A percentile compares a stretch with the other conserved stretches of the same genome.
Conservation (phyloP, 2,113 vertebrate genomes). For the Regulus satrapa region DNA sequence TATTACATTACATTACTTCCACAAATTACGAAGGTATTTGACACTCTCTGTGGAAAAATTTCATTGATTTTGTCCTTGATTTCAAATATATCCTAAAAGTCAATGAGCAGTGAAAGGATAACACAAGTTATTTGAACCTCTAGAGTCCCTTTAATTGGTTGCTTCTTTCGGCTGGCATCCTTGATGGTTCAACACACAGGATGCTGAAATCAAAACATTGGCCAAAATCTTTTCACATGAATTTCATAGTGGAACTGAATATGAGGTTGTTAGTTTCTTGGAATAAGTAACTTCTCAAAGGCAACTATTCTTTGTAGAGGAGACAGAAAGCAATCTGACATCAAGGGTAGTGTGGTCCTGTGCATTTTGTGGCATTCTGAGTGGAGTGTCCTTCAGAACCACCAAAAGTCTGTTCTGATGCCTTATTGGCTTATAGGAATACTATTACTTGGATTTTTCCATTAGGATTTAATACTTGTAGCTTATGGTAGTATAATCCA, state of each 20-base stretch:
- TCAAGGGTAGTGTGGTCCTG: too few relatives aligned
- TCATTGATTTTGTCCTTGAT: neutral
- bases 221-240: neutral
- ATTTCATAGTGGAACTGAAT: neutral
- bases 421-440: too few relatives aligned
- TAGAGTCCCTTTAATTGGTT: neutral
- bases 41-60: neutral
- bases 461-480: neutral
- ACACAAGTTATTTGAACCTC: neutral
- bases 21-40: neutral
- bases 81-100: neutral
- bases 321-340: neutral
- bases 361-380: neutral
- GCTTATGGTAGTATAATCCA: neutral
- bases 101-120: neutral
- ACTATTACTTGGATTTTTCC: neutral
- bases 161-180: neutral
- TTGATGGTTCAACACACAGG: neutral
- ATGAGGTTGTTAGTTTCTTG: neutral
- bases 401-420: neutral
- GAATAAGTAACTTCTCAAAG: neutral
- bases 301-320: neutral
- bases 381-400: neutral
- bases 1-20: neutral
- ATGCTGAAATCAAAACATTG: neutral